Base-by-base conservation (phyloP, 2,888 invertebrate species). In the Rhopalosiphum nymphaeae region DNA sequence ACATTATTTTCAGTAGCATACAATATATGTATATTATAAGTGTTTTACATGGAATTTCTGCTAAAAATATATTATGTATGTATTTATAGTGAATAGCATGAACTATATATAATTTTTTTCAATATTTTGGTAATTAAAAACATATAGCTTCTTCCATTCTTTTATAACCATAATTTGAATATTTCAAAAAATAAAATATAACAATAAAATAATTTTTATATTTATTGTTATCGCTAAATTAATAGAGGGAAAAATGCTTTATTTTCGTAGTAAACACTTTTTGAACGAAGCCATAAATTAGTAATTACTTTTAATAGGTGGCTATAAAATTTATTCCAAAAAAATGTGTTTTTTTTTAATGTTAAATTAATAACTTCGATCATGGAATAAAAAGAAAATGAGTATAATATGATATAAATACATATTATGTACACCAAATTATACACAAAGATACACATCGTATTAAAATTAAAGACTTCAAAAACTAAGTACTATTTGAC, bases 221-320 rank as follows among this genome's bases (percentile, higher is more conserved):
- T 46, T n/a, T 36, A 90, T 67, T 46, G n/a, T 36, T 36, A 25
- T 49, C 25, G 26, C 36, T 49, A 29, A 84, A 84, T 56, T 36
- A 13, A 78, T 84, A 42, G 56, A 56, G 7, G 21, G 78, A 0
- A 29, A 42, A 91, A 56, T 56, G 57, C 29, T 21, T 90, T 91
- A 29, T 44, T 42, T 84, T n/a, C 42, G 1, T 10, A 84, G 11
- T 25, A 42, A 91, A 5, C 91, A 46, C 11, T 91, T 56, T 91
- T 44, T 26, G 25, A 46, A 91, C 16, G 91, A 91, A 91, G 57
- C 86, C 86, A 46, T 91, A 91, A 46, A 21, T 57, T 57, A 91
- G 36, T 67, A 36, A 91, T 91, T 46, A 44, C 53, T 85, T 91
- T 91, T 46, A 57, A 46, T n/a, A 67, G 46, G 42, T 44, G 42